Percentiles rank a stretch among this genome's conserved stretches.
Conservation (phyloP, 2,797 vertebrate species). For the Glyptemys insculpta region DNA sequence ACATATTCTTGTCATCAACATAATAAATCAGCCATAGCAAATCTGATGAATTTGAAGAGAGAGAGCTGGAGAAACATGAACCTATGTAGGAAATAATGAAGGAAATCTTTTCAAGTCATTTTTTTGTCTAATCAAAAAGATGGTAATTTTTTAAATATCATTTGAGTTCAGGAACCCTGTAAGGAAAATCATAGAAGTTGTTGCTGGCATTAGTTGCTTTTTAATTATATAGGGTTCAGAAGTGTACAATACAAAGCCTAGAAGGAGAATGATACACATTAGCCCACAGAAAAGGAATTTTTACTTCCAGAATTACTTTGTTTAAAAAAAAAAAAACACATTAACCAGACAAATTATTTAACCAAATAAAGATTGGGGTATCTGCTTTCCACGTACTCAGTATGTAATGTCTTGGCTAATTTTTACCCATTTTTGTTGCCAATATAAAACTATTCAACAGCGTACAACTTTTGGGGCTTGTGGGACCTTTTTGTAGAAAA, state of each 20-base stretch:
- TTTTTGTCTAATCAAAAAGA: background rate
- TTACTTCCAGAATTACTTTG: background rate
- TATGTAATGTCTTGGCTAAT: constrained; percentile 2
- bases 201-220: background rate
- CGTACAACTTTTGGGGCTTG: background rate
- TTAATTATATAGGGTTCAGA: rapidly evolving
- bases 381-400: background rate
- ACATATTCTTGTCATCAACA: background rate
- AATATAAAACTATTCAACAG: constrained; percentile 43
- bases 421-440: constrained; percentile 43
- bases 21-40: background rate
- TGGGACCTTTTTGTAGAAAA: constrained; percentile 16
- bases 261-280: rapidly evolving
- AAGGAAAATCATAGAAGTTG: background rate
- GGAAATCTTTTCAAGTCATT: background rate
- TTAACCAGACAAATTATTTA: constrained; percentile 21
- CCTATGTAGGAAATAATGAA: background rate
- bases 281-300: background rate
- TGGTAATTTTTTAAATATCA: background rate
- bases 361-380: background rate
- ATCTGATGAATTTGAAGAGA: background rate
- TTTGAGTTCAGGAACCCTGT: background rate
- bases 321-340: background rate
- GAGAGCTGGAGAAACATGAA: background rate
- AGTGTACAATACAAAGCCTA: rapidly evolving